Conservation (phyloP, 2,888 invertebrate species). For the Allacma fusca region DNA sequence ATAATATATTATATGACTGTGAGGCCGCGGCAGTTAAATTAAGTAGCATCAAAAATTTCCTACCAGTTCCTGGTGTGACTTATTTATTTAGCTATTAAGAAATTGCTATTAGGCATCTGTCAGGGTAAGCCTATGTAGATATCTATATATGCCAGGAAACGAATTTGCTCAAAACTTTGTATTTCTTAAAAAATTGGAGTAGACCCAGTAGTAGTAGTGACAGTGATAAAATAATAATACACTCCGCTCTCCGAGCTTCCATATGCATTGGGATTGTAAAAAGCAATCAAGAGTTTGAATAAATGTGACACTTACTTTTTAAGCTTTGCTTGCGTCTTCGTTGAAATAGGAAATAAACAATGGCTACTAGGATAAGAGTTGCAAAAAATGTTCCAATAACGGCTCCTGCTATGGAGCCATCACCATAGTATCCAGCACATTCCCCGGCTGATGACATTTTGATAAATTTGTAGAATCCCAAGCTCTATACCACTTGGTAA, state of each 20-base stretch:
- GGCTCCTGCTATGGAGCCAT: conserved; percentile 76
- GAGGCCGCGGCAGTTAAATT: not conserved
- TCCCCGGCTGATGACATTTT: conserved; percentile 30
- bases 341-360: conserved; percentile 70
- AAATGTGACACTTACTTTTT: conserved; percentile 66
- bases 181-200: too few species aligned
- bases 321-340: conserved; percentile 71
- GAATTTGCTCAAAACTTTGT: too few species aligned
- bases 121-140: too few species aligned
- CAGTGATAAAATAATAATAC: too few species aligned
- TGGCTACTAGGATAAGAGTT: conserved; percentile 71
- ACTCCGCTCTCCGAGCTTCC: too few species aligned
- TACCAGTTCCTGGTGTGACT: conserved; percentile 10
- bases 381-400: conserved; percentile 76
- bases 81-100: conserved; percentile 17
- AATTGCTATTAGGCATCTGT: conserved; percentile 1
- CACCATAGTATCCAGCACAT: conserved; percentile 59
- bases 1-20: not conserved
- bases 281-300: too few species aligned
- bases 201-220: too few species aligned
- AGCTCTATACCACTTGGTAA: too few species aligned
- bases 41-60: not conserved
- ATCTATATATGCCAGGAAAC: too few species aligned
- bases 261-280: too few species aligned
- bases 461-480: too few species aligned